A percentile compares a stretch with the other conserved stretches of the same genome.
These are phyloP conservation scores for Silurus meridionalis DNA, from an alignment of 2,113 vertebrate species.

Conservation along the genomic window DNA sequence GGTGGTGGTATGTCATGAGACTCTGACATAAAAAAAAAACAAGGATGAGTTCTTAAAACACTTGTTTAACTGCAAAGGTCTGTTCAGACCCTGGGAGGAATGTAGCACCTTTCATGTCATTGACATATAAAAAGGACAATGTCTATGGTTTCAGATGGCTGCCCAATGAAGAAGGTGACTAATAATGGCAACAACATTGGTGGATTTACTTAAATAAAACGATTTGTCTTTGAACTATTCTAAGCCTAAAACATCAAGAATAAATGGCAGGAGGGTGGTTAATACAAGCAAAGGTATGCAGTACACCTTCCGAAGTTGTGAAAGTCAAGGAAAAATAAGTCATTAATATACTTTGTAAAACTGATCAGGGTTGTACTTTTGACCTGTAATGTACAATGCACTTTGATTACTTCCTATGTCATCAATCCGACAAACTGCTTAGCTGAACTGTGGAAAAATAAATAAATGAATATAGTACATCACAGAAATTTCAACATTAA, in stretches of 20 bases:
- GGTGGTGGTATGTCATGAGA: slow-evolving; percentile 17
- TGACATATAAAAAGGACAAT: slow-evolving; percentile 1
- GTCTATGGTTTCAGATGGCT: background rate
- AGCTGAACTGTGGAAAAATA: background rate
- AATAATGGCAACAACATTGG: background rate
- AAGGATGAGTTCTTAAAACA: slow-evolving; percentile 1
- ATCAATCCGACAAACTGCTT: slow-evolving; percentile 49
- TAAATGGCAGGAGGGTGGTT: background rate
- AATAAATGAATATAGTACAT: background rate
- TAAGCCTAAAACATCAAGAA: background rate
- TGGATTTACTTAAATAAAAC: background rate
- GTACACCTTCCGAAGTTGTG: background rate
- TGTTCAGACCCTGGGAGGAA: slow-evolving; percentile 6
- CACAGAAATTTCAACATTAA: background rate
- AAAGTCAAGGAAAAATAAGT: background rate
- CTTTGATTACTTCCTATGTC: slow-evolving; percentile 35
- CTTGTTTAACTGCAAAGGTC: background rate
- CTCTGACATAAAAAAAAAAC: slow-evolving; percentile 1
- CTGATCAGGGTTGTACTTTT: slow-evolving; percentile 45
- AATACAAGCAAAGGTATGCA: background rate
- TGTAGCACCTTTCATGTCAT: background rate
- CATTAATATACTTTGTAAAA: slow-evolving; percentile 33
- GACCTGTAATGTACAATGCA: slow-evolving; percentile 16
- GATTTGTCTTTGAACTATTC: background rate
- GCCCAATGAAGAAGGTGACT: background rate